These are phyloP conservation scores for Ormyrus rosae DNA, from an alignment of 2,888 invertebrate species.

Conservation along the genomic window DNA sequence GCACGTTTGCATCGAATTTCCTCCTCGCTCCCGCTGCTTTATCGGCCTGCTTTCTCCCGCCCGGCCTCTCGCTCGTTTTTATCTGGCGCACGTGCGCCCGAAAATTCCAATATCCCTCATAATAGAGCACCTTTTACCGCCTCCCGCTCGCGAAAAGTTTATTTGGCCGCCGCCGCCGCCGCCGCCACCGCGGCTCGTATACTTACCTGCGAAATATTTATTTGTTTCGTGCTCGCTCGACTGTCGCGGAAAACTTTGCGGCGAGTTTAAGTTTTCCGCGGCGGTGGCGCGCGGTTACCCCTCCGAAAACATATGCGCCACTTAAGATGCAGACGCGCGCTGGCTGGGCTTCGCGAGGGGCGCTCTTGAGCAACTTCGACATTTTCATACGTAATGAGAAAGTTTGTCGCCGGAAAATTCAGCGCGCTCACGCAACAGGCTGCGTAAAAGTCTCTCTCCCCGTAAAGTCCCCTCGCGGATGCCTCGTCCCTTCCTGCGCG, in stretches of 20 bases:
- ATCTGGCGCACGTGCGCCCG: conserved; percentile 53
- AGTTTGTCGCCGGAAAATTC: conserved; percentile 34
- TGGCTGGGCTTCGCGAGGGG: neutral
- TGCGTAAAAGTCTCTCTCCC: neutral
- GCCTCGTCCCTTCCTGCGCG: neutral
- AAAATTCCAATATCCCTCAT: conserved; percentile 50
- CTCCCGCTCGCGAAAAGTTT: conserved; percentile 39
- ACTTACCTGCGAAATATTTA: conserved; percentile 55
- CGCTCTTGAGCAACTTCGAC: conserved; percentile 49
- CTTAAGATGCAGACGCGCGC: conserved; percentile 36
- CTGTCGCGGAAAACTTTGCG: conserved; percentile 28
- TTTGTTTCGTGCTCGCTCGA: conserved; percentile 53
- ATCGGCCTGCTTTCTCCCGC: conserved; percentile 30
- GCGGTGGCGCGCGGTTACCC: neutral
- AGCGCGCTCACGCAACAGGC: conserved; percentile 44
- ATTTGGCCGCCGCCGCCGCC: conserved; percentile 21
- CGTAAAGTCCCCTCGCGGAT: neutral
- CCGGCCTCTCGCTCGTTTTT: conserved; percentile 49
- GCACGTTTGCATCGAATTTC: conserved; percentile 36
- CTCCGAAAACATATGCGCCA: conserved; percentile 13
- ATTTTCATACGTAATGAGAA: conserved; percentile 52
- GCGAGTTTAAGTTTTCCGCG: conserved; percentile 37
- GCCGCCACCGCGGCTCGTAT: neutral
- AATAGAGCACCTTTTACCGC: conserved; percentile 34
- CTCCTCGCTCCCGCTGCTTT: neutral